Evolutionary conservation across 2,797 vertebrate species (phyloP).

Genomic region (Clamator glandarius): DNA sequence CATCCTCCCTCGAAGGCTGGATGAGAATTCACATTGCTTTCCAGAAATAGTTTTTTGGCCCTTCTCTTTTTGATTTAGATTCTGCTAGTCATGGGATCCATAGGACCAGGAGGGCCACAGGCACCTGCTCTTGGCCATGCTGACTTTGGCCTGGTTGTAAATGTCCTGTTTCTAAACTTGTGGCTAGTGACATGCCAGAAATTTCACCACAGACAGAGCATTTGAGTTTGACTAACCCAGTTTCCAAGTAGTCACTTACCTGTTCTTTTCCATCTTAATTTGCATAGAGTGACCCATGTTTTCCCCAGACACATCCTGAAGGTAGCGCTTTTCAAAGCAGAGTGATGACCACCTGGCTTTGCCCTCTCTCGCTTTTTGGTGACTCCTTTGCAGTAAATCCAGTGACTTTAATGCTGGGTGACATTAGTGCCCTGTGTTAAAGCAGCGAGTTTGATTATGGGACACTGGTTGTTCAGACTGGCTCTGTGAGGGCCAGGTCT

Average conservation of each 20-base stretch:
- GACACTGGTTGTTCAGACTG: neutral
- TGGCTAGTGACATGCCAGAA: neutral
- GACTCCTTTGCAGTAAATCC: neutral
- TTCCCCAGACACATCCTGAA: neutral
- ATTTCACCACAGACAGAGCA: neutral
- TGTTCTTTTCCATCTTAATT: slow-evolving; percentile 12
- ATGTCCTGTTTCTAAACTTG: neutral
- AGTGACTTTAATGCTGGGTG: neutral
- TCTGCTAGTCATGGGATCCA: neutral
- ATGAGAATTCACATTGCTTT: neutral
- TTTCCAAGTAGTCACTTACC: neutral
- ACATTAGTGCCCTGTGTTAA: neutral
- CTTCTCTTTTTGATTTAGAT: neutral
- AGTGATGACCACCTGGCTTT: neutral
- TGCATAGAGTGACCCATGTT: neutral
- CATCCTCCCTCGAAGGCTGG: neutral
- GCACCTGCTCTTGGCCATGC: neutral
- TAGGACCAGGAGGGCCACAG: neutral
- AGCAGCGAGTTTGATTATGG: neutral
- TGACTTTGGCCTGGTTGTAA: neutral
- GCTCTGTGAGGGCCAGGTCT: neutral
- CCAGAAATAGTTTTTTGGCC: slow-evolving; percentile 8
- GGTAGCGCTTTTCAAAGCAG: neutral
- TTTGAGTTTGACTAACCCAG: neutral
- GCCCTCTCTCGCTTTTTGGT: neutral